Conservation (phyloP, 2,888 invertebrate genomes). For the Latrodectus hesperus region DNA sequence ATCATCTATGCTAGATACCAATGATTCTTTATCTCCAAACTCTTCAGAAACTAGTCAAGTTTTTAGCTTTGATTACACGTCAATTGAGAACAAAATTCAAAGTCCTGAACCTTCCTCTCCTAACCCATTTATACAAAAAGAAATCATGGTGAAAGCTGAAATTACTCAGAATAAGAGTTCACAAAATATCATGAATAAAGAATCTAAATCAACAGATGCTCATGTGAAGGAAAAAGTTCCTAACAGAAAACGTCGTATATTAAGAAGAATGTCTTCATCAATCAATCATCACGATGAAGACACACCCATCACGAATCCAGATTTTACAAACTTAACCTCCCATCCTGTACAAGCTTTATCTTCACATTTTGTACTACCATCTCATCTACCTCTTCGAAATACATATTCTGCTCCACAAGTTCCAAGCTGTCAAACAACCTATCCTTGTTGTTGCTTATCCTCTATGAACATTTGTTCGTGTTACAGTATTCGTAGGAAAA, state of each 20-base stretch:
- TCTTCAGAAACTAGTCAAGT: background rate
- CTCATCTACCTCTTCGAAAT: background rate
- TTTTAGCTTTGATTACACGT: background rate
- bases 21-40: background rate
- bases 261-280: slow-evolving; percentile 41
- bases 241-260: slow-evolving; percentile 24
- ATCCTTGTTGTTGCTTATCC: slow-evolving; percentile 2
- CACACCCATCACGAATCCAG: background rate
- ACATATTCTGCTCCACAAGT: background rate
- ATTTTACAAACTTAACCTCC: background rate
- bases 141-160: background rate
- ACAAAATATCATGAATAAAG: background rate
- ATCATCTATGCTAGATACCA: slow-evolving; percentile 39
- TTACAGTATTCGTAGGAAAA: background rate
- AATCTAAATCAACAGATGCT: background rate
- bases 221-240: slow-evolving; percentile 3
- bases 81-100: background rate
- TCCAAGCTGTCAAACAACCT: background rate
- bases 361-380: background rate
- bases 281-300: slow-evolving; percentile 28
- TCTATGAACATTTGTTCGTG: background rate
- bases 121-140: background rate
- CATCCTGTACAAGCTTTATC: background rate
- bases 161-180: background rate
- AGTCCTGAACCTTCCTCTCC: background rate